phyloP scores from a whole-genome alignment of 2,113 vertebrate genomes.

The Phrynosoma blainvillii region DNA sequence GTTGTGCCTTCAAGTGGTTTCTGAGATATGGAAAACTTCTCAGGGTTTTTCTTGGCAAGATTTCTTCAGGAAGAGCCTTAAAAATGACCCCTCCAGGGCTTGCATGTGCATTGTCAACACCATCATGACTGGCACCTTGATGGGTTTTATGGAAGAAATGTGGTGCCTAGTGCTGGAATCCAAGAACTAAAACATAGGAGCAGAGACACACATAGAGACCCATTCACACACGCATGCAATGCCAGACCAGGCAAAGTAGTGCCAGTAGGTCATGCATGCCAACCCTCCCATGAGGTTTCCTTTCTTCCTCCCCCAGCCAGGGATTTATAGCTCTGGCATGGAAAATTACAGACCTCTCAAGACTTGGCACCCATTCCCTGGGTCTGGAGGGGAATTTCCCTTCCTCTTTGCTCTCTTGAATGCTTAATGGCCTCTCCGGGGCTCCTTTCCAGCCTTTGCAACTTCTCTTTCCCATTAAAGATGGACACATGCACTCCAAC shows the following conservation, averaged over 20 bases:
- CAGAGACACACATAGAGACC: too few species aligned
- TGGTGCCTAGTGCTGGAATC: too few species aligned
- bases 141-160: too few species aligned
- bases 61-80: too few species aligned
- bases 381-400: slow-evolving; percentile 12
- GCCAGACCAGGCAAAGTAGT: neutral
- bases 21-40: too few species aligned
- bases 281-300: neutral
- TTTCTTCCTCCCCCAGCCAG: neutral
- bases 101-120: too few species aligned
- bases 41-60: too few species aligned
- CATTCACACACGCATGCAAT: too few species aligned
- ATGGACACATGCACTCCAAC: accelerated
- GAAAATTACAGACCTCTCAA: slow-evolving; percentile 32
- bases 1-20: too few species aligned
- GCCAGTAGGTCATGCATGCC: neutral
- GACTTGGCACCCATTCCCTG: neutral
- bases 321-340: slow-evolving; percentile 17
- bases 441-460: neutral
- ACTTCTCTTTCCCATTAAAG: neutral
- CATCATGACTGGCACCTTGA: too few species aligned
- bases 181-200: too few species aligned
- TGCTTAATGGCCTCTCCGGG: slow-evolving; percentile 11
- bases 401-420: neutral
- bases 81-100: too few species aligned